Conservation (phyloP, 2,113 vertebrate species). For the Columba janthina region DNA sequence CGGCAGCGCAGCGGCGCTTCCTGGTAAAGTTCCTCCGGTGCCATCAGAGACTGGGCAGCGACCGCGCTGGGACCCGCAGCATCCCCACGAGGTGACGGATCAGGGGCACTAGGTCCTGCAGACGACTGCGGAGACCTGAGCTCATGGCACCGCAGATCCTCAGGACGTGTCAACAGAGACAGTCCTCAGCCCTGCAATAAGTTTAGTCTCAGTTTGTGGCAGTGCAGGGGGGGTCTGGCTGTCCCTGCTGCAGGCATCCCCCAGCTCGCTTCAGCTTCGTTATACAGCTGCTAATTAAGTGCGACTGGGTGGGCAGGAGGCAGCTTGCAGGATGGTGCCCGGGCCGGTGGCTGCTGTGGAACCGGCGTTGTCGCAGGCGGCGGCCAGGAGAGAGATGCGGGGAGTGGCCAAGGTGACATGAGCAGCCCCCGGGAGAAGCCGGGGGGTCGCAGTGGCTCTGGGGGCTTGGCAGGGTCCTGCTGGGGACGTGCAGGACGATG, state of each 20-base stretch:
- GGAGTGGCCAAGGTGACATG: not conserved
- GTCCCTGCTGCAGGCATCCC: not conserved
- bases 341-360: not conserved
- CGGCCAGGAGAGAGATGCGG: not conserved
- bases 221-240: accelerated
- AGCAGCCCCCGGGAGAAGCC: not conserved
- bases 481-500: not conserved
- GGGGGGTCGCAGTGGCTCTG: not conserved
- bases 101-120: not conserved
- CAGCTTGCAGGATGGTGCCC: not conserved
- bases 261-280: not conserved
- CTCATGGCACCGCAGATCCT: not conserved
- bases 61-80: accelerated
- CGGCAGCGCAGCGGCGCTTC: accelerated
- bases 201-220: not conserved
- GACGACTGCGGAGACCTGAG: accelerated
- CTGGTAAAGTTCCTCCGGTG: not conserved
- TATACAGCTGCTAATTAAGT: not conserved
- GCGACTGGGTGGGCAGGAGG: accelerated
- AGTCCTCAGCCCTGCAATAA: not conserved
- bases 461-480: not conserved
- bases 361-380: not conserved
- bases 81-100: accelerated
- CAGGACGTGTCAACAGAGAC: not conserved
- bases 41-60: not conserved